Conservation (phyloP, 2,797 vertebrate genomes). For the Sebastes miniatus region DNA sequence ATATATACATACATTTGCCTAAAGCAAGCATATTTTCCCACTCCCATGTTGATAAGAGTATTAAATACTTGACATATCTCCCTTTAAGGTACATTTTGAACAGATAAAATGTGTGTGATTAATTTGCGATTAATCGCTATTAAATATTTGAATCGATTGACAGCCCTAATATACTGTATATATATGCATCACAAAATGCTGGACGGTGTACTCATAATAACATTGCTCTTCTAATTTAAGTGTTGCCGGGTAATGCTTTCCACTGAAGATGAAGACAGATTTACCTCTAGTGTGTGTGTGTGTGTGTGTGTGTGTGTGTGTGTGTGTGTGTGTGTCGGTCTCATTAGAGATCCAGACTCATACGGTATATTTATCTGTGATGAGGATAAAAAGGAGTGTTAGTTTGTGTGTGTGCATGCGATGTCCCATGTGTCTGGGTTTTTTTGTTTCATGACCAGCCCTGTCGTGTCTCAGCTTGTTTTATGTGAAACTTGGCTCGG, state of each 20-base stretch:
- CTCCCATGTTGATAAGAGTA: too few species aligned
- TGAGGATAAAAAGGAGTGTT: constrained; percentile 13
- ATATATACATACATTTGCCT: too few species aligned
- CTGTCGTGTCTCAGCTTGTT: constrained; percentile 54
- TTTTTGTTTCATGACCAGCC: constrained; percentile 13
- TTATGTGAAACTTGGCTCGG: constrained; percentile 49
- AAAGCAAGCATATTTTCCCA: too few species aligned
- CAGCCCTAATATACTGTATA: too few species aligned
- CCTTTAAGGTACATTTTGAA: too few species aligned
- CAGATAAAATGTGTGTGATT: too few species aligned
- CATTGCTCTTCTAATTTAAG: background rate
- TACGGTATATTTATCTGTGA: constrained; percentile 16
- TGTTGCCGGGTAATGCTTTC: background rate
- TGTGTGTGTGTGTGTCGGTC: background rate
- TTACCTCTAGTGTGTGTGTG: background rate
- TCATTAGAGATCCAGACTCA: constrained; percentile 20
- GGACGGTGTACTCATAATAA: background rate
- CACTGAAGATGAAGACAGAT: background rate
- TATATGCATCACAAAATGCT: background rate
- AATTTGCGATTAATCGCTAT: too few species aligned
- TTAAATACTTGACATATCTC: too few species aligned
- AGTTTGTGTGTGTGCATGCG: constrained; percentile 28
- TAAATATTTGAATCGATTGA: background rate
- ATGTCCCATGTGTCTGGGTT: background rate
- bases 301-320: background rate